phyloP scores from a whole-genome alignment of 2,113 vertebrate genomes.

The Litocranius walleri region DNA sequence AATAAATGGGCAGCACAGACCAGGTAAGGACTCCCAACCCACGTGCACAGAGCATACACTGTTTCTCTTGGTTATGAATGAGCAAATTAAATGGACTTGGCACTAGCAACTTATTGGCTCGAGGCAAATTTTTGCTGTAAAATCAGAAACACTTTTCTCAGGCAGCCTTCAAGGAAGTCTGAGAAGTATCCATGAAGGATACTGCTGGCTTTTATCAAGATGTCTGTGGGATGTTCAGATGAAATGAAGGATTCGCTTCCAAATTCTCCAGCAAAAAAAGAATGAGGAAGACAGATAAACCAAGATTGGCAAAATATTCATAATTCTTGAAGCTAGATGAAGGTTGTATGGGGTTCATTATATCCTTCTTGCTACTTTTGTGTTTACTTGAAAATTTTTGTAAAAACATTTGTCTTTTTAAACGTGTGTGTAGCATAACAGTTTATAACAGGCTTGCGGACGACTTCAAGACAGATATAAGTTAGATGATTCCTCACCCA shows the following conservation, averaged over 20 bases:
- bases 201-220: constrained; percentile 1
- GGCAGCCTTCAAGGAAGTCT: neutral
- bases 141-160: constrained; percentile 41
- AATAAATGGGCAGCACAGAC: constrained; percentile 54
- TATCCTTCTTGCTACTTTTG: neutral
- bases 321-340: neutral
- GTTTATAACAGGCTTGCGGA: neutral
- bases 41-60: neutral
- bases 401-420: neutral
- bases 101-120: neutral
- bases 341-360: neutral
- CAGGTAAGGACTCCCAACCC: neutral
- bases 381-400: constrained; percentile 3
- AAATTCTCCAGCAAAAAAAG: neutral
- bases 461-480: constrained; percentile 17
- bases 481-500: constrained; percentile 20
- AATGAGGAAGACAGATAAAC: neutral
- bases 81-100: constrained; percentile 40
- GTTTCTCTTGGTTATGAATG: constrained; percentile 38
- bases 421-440: neutral
- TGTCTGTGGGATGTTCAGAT: neutral
- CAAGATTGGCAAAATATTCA: neutral
- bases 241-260: neutral
- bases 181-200: neutral
- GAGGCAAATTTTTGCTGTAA: constrained; percentile 44